These are phyloP conservation scores for Florisuga fusca DNA, from an alignment of 2,797 vertebrate genomes.

Conservation along the genomic window DNA sequence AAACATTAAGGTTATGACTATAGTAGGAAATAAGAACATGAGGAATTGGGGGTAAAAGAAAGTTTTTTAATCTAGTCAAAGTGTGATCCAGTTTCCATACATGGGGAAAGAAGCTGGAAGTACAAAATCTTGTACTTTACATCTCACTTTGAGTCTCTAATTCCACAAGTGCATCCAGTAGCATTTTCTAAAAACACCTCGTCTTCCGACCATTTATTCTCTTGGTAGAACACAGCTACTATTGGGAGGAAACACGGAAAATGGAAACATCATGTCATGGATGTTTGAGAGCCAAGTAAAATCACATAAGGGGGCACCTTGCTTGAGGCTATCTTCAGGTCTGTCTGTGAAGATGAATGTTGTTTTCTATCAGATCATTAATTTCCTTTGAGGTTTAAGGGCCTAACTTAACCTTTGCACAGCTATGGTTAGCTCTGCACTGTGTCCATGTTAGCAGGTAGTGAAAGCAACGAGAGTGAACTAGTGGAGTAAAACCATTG, in stretches of 20 bases:
- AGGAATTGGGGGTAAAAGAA: accelerated
- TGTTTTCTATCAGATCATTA: background rate
- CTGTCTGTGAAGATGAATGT: background rate
- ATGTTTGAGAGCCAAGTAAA: background rate
- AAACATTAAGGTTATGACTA: background rate
- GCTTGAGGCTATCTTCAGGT: background rate
- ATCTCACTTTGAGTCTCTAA: background rate
- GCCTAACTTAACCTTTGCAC: background rate
- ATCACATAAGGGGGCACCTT: background rate
- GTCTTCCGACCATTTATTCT: background rate
- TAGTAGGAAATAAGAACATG: background rate
- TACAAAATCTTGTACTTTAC: background rate
- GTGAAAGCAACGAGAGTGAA: background rate
- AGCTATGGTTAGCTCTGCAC: background rate
- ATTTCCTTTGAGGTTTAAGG: background rate
- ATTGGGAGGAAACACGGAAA: background rate
- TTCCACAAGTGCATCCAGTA: background rate
- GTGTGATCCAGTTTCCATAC: background rate
- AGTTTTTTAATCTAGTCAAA: background rate
- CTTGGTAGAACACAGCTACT: background rate
- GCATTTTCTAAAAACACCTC: background rate
- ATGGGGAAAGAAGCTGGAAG: background rate
- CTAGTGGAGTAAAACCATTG: background rate
- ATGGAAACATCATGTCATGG: background rate
- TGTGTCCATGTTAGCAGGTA: accelerated